Base-by-base conservation (phyloP, 2,888 invertebrate species). In the Periphyllus acericola region DNA sequence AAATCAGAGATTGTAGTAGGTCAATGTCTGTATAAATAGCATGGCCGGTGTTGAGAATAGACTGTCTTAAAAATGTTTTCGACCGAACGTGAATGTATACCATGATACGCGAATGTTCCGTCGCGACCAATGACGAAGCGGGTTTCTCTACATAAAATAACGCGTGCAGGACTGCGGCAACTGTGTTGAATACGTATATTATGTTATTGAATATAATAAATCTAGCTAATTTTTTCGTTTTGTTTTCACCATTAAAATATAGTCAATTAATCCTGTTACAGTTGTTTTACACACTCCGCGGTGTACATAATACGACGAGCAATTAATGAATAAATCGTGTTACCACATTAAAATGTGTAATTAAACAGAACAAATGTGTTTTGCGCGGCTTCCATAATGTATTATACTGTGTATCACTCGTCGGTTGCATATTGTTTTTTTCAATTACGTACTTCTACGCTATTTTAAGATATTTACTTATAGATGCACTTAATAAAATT, bases 1-100 rank as follows among this genome's bases (percentile, higher is more conserved):
- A 82, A 82, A 82, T 82, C 46, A 40, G 71, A 82, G 82, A 72
- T 82, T 71, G 81, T 82, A 82, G 81, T 82, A 82, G 81, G 81
- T 82, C 81, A 82, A 82, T 82, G 81, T 82, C 81, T 82, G 52
- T 46, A 52, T 82, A 52, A 46, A 82, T 32, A 46, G 40, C 14
- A 25, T 71, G 46, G 2, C 14, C 19, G 32, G 29, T 25, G 32
- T 46, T 32, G 32, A 14, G 68, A 81, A 81, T 68, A 81, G 29
- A 81, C 52, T 8, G 71, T 60, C 9, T 71, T 34, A 36, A 34
- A 32, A 72, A 36, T 72, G 36, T 72, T 72, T 36, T 36, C 72
- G 17, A 21, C 34, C 3, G 34, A 21, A 36, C 34, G 72, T 72
- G 34, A 72, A 36, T n/a, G n/a, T n/a, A 46, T 46, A 36, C 36